Conservation (phyloP, 2,797 vertebrate species). For the Sparidentex hasta region DNA sequence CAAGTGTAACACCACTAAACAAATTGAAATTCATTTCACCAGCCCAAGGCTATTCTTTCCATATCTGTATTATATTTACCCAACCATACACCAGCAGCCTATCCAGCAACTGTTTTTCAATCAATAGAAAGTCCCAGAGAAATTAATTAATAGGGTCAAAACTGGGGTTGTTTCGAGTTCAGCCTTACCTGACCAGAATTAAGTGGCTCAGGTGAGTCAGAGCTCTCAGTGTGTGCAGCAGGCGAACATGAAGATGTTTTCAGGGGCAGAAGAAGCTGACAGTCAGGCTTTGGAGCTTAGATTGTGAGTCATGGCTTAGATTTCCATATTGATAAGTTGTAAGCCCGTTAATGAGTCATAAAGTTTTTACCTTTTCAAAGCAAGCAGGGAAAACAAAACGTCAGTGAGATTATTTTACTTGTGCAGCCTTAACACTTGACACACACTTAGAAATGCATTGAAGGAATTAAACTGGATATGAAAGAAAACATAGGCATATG, state of each 20-base stretch:
- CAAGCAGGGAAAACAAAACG: slow-evolving; percentile 9
- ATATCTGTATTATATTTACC: slow-evolving; percentile 54
- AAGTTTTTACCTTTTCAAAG: slow-evolving; percentile 4
- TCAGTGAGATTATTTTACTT: neutral
- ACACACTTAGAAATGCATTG: neutral
- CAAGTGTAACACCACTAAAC: slow-evolving; percentile 7
- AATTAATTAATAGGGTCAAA: slow-evolving; percentile 84
- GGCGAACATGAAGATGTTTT: slow-evolving; percentile 42
- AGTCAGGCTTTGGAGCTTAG: slow-evolving; percentile 2
- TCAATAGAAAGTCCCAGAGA: slow-evolving; percentile 75
- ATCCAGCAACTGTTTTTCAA: slow-evolving; percentile 59
- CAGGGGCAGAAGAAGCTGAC: slow-evolving; percentile 12
- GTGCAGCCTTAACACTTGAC: neutral
- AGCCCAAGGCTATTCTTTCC: slow-evolving; percentile 43
- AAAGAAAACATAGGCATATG: neutral
- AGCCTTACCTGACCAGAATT: slow-evolving; percentile 78
- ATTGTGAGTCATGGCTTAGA: slow-evolving; percentile 10
- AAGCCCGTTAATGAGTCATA: neutral
- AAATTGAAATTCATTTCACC: slow-evolving; percentile 56
- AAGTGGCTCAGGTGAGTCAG: slow-evolving; percentile 63
- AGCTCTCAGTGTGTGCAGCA: slow-evolving; percentile 45
- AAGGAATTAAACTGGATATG: neutral
- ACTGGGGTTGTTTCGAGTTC: slow-evolving; percentile 70
- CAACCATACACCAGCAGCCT: slow-evolving; percentile 37
- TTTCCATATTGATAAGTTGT: neutral